Conservation (phyloP, 2,113 vertebrate species). For the Cyanocitta stelleri region DNA sequence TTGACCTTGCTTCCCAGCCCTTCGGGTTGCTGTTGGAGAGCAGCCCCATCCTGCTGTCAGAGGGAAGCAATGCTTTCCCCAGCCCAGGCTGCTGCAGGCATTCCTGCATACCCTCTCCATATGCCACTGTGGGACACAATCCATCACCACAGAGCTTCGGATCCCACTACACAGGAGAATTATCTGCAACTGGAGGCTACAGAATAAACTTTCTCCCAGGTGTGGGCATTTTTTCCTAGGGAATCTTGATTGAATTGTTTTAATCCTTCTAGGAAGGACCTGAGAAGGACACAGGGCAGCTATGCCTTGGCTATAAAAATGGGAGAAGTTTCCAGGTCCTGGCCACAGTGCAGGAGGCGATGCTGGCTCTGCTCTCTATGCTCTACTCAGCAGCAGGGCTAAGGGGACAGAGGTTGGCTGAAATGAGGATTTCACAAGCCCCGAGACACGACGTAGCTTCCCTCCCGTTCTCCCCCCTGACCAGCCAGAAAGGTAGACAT, state of each 20-base stretch:
- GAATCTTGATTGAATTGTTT: background rate
- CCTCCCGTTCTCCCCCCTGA: background rate
- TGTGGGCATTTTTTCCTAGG: background rate
- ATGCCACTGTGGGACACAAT: background rate
- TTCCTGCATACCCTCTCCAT: background rate
- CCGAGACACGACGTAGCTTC: rapidly evolving
- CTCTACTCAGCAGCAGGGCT: background rate
- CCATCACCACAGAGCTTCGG: background rate
- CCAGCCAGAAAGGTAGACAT: background rate
- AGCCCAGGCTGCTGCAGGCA: background rate
- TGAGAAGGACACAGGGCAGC: background rate
- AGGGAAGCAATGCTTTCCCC: background rate
- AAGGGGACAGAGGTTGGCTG: background rate
- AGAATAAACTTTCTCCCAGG: background rate
- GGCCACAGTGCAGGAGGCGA: background rate
- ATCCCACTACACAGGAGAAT: background rate
- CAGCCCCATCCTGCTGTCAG: background rate
- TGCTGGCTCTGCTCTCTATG: background rate
- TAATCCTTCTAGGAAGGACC: background rate
- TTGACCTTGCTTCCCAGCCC: background rate
- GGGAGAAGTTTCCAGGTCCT: background rate
- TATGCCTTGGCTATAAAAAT: rapidly evolving
- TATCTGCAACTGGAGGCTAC: background rate
- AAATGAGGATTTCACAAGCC: background rate
- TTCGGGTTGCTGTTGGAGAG: background rate